These are phyloP conservation scores for Emmelina monodactyla DNA, from an alignment of 2,888 invertebrate species.

Conservation along the genomic window DNA sequence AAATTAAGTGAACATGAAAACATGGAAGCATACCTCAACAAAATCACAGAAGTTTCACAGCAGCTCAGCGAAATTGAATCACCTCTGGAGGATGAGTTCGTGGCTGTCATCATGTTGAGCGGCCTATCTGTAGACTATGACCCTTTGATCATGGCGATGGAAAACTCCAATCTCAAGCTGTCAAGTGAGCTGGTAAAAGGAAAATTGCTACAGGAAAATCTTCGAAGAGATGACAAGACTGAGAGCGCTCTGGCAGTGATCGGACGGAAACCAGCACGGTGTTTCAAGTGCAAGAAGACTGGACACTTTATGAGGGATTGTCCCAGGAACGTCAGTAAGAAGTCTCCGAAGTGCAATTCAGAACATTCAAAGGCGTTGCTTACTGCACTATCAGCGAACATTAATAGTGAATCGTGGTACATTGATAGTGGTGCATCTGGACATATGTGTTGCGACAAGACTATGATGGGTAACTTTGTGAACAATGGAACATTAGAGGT, in stretches of 20 bases:
- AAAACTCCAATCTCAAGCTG: slow-evolving; percentile 10
- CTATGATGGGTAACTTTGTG: slow-evolving; percentile 1
- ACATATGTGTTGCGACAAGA: slow-evolving; percentile 4
- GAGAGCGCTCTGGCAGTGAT: slow-evolving; percentile 2
- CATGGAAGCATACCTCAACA: slow-evolving; percentile 12
- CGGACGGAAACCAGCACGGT: not conserved
- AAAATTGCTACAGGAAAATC: slow-evolving; percentile 8
- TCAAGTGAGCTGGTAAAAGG: slow-evolving; percentile 9
- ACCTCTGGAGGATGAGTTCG: slow-evolving; percentile 15
- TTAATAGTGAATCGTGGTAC: slow-evolving; percentile 3
- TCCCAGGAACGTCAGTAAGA: slow-evolving; percentile 1
- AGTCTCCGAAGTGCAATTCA: not conserved
- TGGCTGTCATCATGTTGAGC: slow-evolving; percentile 15
- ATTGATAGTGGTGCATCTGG: slow-evolving; percentile 5
- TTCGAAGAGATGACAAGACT: slow-evolving; percentile 5
- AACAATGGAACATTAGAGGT: not conserved
- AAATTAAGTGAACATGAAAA: slow-evolving; percentile 6
- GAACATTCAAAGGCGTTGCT: slow-evolving; percentile 1
- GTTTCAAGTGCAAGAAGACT: slow-evolving; percentile 7
- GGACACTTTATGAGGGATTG: slow-evolving; percentile 7
- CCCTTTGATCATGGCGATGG: slow-evolving; percentile 17
- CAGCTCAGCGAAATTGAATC: slow-evolving; percentile 13
- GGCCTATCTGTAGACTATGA: slow-evolving; percentile 15
- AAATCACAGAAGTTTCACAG: slow-evolving; percentile 9
- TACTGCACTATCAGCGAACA: slow-evolving; percentile 2